Conservation (phyloP, 1,140 invertebrate species). For the Caenorhabditis tropicalis region DNA sequence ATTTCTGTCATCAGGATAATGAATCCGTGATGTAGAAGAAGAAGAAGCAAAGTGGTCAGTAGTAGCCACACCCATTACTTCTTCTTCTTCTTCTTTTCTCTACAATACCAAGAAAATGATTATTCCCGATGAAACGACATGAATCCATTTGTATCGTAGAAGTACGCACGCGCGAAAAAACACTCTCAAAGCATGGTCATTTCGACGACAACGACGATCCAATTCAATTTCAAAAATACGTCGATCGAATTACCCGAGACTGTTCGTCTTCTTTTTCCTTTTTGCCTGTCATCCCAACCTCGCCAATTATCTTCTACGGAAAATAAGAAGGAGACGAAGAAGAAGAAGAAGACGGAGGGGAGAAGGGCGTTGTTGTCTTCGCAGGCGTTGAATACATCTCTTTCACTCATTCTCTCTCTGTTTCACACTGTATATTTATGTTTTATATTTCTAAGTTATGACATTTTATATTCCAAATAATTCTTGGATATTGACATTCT, state of each 20-base stretch:
- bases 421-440: background rate
- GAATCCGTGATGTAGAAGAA: slow-evolving; percentile 6
- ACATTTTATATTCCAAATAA: too few species aligned
- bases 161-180: slow-evolving; percentile 1
- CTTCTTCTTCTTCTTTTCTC: background rate
- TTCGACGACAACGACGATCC: background rate
- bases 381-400: background rate
- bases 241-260: slow-evolving; percentile 39
- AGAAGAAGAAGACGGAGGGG: too few species aligned
- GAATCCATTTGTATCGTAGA: slow-evolving; percentile 12
- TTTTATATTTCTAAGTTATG: background rate
- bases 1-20: slow-evolving; percentile 1
- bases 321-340: background rate
- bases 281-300: background rate
- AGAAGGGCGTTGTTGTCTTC: background rate
- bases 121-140: slow-evolving; percentile 28
- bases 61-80: slow-evolving; percentile 34
- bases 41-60: slow-evolving; percentile 17
- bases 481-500: too few species aligned
- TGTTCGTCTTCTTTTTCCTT: background rate
- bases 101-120: slow-evolving; percentile 32
- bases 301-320: slow-evolving; percentile 26
- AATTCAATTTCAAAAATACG: background rate
- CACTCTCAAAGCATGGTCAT: slow-evolving; percentile 7
- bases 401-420: background rate